Conservation (phyloP, 2,888 invertebrate species). For the Dendrolimus houi region DNA sequence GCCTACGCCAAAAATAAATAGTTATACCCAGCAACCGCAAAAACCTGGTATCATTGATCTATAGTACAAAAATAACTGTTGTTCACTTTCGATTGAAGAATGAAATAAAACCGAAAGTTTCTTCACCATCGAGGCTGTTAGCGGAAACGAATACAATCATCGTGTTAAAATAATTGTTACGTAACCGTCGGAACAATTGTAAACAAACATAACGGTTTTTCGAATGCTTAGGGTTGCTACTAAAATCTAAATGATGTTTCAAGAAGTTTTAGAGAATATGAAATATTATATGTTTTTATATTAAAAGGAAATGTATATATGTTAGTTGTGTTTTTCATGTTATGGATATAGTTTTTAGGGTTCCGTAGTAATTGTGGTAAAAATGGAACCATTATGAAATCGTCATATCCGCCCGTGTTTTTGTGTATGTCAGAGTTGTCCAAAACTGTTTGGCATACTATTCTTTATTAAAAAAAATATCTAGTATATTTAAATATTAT, state of each 20-base stretch:
- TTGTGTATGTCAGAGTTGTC: too few relatives aligned
- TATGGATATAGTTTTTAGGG: too few relatives aligned
- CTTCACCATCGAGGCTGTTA: slow-evolving; percentile 20
- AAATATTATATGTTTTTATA: background rate
- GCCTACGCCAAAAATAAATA: slow-evolving; percentile 15
- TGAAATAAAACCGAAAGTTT: slow-evolving; percentile 40
- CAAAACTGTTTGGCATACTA: too few relatives aligned
- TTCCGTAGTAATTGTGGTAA: too few relatives aligned
- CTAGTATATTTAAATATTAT: too few relatives aligned
- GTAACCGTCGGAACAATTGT: slow-evolving; percentile 6
- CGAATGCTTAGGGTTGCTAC: slow-evolving; percentile 1
- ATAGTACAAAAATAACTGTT: background rate
- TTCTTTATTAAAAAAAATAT: too few relatives aligned
- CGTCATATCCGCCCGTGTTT: too few relatives aligned
- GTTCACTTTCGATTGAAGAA: background rate
- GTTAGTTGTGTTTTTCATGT: too few relatives aligned
- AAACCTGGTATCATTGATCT: too few relatives aligned
- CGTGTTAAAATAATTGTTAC: slow-evolving; percentile 11
- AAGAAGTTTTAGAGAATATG: too few relatives aligned
- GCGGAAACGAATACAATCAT: slow-evolving; percentile 22
- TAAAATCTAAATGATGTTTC: background rate
- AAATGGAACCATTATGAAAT: too few relatives aligned
- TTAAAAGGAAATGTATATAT: background rate
- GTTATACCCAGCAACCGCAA: slow-evolving; percentile 5
- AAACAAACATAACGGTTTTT: slow-evolving; percentile 1